Base-by-base conservation (phyloP, 1,140 invertebrate species). In the Sarcophaga bullata region DNA sequence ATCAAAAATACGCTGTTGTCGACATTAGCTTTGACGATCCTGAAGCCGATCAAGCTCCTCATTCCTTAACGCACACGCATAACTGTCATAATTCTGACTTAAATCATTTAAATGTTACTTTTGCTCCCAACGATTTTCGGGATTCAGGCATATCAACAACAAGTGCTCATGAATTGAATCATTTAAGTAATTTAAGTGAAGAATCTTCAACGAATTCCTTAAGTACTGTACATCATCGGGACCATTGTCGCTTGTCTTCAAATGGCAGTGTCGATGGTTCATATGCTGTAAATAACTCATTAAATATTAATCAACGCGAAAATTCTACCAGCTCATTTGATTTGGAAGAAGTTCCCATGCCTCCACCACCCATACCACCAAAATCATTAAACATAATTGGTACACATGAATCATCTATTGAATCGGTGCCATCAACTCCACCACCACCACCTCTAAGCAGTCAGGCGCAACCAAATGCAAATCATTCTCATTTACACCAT, bases 61-160 rank as follows among this genome's bases (percentile, higher is more conserved):
- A 89, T n/a, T 88, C 88, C 17, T 19, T 88, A 82, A 86, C 86
- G 0, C 86, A 85, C 15, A 85, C 85, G 68, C 84, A 86, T 6
- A 86, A 88, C 62, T 86, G 86, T 17, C 86, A 87, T 15, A 82
- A 82, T 10, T 78, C 75, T 37, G 86, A 85, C 15, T 82, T 81
- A 13, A 81, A 73, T 3, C 85, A 87, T 81, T 73, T 86, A 8
- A 85, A 87, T 10, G 85, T 85, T 81, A 72, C 80, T 9, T 88
- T 85, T 80, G 86, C 85, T 0, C 87, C 88, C 19, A 90, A 89
- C 58, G 89, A 90, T 76, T 90, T 89, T 75, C 86, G 89, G 10
- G 89, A 90, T 82, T 90, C 89, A 8, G 89, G 89, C 68, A 90
- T 90, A 47, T 90, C 89, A 25, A 90, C 89, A 1, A 88, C 89